Evolutionary conservation across 2,797 vertebrate genomes (phyloP).

Genomic region (Eurystomus glaucurus): DNA sequence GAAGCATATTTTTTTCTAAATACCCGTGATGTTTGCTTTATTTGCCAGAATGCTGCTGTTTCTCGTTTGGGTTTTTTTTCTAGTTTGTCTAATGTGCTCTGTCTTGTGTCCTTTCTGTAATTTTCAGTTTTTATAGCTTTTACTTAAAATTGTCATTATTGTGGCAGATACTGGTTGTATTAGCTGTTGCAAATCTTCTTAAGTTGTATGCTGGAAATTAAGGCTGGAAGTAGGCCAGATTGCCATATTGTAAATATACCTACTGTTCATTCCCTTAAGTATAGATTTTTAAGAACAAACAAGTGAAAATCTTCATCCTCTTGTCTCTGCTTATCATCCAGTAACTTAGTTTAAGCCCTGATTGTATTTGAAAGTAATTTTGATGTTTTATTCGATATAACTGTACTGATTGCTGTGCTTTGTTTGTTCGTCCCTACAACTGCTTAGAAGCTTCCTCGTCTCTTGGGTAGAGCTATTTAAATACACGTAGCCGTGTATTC

Average conservation of each 20-base stretch:
- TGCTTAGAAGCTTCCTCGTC: neutral
- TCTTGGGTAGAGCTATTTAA: neutral
- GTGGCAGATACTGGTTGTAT: neutral
- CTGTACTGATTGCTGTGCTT: neutral
- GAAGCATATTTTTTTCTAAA: neutral
- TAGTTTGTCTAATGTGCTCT: neutral
- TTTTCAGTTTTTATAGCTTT: neutral
- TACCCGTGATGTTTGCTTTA: neutral
- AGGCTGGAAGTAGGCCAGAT: neutral
- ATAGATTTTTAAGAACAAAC: neutral
- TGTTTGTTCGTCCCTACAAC: neutral
- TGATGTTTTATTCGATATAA: neutral
- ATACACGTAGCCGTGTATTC: neutral
- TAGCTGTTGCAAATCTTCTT: neutral
- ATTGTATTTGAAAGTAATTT: neutral
- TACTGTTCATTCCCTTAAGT: neutral
- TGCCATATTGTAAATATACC: neutral
- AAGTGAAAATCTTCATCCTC: neutral
- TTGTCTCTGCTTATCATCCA: neutral
- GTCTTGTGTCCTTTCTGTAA: neutral
- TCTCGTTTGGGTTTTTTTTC: neutral
- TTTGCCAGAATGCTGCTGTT: neutral
- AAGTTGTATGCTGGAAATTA: neutral
- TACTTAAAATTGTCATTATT: neutral
- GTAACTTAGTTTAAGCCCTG: neutral